phyloP scores from a whole-genome alignment of 1,140 invertebrate species.

The Pseudomyrmex pallidus region DNA sequence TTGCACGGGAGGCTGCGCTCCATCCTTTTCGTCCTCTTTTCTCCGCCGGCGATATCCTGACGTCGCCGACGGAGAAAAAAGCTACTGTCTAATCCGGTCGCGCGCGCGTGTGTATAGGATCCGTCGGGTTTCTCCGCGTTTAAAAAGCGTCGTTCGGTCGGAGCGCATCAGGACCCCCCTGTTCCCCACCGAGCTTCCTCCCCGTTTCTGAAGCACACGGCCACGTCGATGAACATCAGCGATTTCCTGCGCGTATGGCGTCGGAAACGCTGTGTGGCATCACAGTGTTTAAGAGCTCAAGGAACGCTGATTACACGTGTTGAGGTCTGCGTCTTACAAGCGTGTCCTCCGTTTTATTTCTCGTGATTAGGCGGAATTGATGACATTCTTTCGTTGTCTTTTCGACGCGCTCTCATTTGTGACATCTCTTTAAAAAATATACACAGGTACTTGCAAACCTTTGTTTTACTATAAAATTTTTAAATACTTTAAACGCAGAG shows the following conservation, averaged over 20 bases:
- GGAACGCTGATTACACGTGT: slow-evolving; percentile 79
- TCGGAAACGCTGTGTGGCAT: slow-evolving; percentile 35
- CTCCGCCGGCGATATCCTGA: slow-evolving; percentile 62
- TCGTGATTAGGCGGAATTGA: slow-evolving; percentile 73
- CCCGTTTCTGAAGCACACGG: neutral
- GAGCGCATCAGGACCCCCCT: neutral
- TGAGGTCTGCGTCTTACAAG: slow-evolving; percentile 72
- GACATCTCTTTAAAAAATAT: neutral
- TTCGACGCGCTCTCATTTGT: slow-evolving; percentile 2
- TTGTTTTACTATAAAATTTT: neutral
- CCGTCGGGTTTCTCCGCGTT: slow-evolving; percentile 1
- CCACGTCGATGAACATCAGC: slow-evolving; percentile 12
- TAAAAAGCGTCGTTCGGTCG: neutral
- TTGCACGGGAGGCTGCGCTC: slow-evolving; percentile 67
- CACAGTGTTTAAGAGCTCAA: slow-evolving; percentile 64
- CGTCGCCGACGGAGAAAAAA: slow-evolving; percentile 35
- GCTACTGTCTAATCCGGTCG: slow-evolving; percentile 15
- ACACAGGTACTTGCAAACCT: too few relatives aligned
- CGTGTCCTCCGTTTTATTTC: slow-evolving; percentile 55
- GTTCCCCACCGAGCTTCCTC: neutral
- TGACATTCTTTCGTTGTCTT: slow-evolving; percentile 52
- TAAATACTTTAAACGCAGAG: neutral
- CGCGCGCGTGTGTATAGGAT: slow-evolving; percentile 7
- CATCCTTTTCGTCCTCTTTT: slow-evolving; percentile 10
- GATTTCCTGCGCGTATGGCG: slow-evolving; percentile 35